phyloP scores from a whole-genome alignment of 2,113 vertebrate species.

The Herpetotheres cachinnans region DNA sequence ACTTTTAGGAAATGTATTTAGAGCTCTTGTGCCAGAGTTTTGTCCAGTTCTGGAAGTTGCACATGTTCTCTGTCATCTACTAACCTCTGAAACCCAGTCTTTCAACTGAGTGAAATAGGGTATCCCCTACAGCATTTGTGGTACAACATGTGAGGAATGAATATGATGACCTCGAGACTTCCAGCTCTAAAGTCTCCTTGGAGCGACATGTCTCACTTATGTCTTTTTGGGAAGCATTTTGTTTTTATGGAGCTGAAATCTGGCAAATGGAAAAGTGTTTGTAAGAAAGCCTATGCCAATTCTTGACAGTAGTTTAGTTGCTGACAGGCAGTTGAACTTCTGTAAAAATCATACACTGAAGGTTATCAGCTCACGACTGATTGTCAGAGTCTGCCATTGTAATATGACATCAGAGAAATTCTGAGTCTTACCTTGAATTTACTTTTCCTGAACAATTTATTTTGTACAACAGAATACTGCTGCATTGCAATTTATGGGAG shows the following conservation, averaged over 20 bases:
- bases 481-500: background rate
- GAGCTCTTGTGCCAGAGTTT: background rate
- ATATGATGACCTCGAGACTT: background rate
- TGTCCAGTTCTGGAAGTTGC: background rate
- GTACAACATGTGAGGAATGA: background rate
- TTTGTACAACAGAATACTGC: background rate
- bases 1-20: background rate
- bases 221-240: background rate
- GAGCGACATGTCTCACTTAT: background rate
- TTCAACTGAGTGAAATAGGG: background rate
- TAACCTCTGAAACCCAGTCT: background rate
- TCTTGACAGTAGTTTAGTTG: background rate
- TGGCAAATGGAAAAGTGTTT: background rate
- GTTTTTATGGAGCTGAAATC: background rate
- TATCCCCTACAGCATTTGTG: background rate
- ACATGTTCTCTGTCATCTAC: background rate
- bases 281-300: background rate
- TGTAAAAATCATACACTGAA: background rate
- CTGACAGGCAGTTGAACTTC: background rate
- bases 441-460: background rate
- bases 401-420: conserved; percentile 4
- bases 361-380: background rate
- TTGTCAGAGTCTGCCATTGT: background rate
- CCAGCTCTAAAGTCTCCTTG: background rate
- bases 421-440: background rate